phyloP scores from a whole-genome alignment of 2,797 vertebrate genomes.

The Intellagama lesueurii region DNA sequence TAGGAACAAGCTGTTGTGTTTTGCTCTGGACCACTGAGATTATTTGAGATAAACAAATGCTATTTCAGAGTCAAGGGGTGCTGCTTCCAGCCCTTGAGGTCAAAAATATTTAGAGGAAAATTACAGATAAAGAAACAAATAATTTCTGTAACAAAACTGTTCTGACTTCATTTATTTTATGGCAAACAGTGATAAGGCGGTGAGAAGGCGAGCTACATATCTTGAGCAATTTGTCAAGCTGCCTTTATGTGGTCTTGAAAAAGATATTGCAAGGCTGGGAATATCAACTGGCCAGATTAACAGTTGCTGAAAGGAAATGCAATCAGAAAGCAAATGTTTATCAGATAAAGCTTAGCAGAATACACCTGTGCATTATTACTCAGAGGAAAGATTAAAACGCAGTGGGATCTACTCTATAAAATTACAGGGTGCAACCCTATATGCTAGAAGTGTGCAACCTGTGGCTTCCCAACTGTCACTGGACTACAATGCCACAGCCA shows the following conservation, averaged over 20 bases:
- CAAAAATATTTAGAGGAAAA: conserved; percentile 54
- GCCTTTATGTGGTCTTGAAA: conserved; percentile 42
- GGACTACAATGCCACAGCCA: background rate
- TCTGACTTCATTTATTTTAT: background rate
- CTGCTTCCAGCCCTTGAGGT: conserved; percentile 61
- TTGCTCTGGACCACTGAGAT: conserved; percentile 55
- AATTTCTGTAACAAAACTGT: background rate
- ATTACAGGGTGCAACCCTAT: background rate
- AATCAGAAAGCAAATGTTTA: conserved; percentile 56
- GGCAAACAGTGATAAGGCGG: background rate
- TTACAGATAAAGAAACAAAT: background rate
- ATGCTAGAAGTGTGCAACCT: background rate
- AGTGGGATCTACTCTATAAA: background rate
- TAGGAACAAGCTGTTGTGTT: conserved; percentile 19
- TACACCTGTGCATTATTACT: background rate
- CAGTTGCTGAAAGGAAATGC: conserved; percentile 24
- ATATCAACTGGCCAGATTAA: conserved; percentile 41
- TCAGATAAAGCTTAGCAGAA: conserved; percentile 35
- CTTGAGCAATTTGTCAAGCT: conserved; percentile 39
- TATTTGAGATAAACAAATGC: conserved; percentile 54
- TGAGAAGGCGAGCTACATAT: conserved; percentile 10
- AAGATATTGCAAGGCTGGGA: conserved; percentile 54
- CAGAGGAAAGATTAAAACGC: background rate
- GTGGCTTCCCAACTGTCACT: background rate
- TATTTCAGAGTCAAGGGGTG: conserved; percentile 58